Base-by-base conservation (phyloP, 2,888 invertebrate species). In the Iselma pallidipennis region DNA sequence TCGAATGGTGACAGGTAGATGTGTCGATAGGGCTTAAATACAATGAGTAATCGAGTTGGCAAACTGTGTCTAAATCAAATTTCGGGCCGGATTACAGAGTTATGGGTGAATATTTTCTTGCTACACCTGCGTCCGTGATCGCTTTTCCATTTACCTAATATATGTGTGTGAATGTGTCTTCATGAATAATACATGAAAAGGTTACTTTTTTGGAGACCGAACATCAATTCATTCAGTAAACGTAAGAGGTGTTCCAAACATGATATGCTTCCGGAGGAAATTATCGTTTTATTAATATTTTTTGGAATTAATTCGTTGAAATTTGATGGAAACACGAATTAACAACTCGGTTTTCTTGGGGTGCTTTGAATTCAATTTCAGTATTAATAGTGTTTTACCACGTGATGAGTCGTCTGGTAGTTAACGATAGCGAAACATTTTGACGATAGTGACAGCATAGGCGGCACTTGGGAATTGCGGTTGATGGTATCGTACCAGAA, bases 31-130 rank as follows among this genome's bases (percentile, higher is more conserved):
- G 67, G 73, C 71, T 71, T 68, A 71, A 70, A 66, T 67, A 66
- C 73, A 72, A 73, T 75, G 75, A 75, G 68, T 71, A 74, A 76
- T 75, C 68, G 74, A 71, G 74, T 75, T 73, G 70, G 67, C 73
- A 74, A 74, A 75, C 74, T 74, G 72, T 71, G 69, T 72, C 70
- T 78, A 76, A 77, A 77, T 77, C 76, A 77, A 75, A 76, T 75
- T 75, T 74, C 70, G 72, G 66, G 58, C 68, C 60, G 74, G 75
- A 76, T 75, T 76, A 75, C 69, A 69, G 72, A 72, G 73, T 71
- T 77, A 76, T 74, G 74, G 74, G 74, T 74, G 76, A 76, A 76
- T 76, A 76, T 77, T 76, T 74, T 74, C 74, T 65, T 61, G 67
- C 68, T 66, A 67, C 76, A 76, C 75, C 74, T 76, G 75, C 72